Base-by-base conservation (phyloP, 2,113 vertebrate species). In the Apaloderma vittatum region DNA sequence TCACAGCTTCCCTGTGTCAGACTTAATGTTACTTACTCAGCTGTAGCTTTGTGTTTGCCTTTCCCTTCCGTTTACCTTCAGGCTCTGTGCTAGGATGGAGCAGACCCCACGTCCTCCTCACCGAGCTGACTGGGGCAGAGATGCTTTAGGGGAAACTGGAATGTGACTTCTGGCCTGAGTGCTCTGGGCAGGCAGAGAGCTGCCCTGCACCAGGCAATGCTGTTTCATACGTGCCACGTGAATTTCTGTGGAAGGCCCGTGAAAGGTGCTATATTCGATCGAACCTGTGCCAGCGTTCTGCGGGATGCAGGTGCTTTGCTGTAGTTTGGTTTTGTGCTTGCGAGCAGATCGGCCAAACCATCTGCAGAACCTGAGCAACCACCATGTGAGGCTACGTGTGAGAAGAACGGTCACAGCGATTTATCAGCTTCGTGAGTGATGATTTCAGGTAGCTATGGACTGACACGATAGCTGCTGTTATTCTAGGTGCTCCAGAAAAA, bases 1-100 rank as follows among this genome's bases (percentile, higher is more conserved):
- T 97, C 95, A 32, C 96, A 95, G 98, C 97, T 88, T 97, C 96
- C 87, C 55, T 3, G 4, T 65, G 97, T 97, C 97, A 97, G 94
- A 77, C 93, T 92, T 94, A 85, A 97, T 90, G 96, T 88, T 84
- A 92, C 97, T 95, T 92, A 62, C 92, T 86, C 81, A 32, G 70
- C 95, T 88, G 81, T 81, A 22, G 86, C 88, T 66, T 55, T 10
- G 12, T 84, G 97, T 97, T 97, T 97, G 92, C 63, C 88, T 94
- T 90, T 86, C 37, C 48, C 80, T 75, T 77, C 84, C 7, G 34
- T 95, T 96, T 86, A 93, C 91, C 86, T 52, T 80, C 80, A 62
- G 61, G 29, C 34, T 76, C 54, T 54, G 70, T 23, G 48, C 55
- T 46, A 16, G 45, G 52, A 63, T 0, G 20, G 57, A 90, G 90